Base-by-base conservation (phyloP, 2,113 vertebrate species). In the Sebastes fasciatus region DNA sequence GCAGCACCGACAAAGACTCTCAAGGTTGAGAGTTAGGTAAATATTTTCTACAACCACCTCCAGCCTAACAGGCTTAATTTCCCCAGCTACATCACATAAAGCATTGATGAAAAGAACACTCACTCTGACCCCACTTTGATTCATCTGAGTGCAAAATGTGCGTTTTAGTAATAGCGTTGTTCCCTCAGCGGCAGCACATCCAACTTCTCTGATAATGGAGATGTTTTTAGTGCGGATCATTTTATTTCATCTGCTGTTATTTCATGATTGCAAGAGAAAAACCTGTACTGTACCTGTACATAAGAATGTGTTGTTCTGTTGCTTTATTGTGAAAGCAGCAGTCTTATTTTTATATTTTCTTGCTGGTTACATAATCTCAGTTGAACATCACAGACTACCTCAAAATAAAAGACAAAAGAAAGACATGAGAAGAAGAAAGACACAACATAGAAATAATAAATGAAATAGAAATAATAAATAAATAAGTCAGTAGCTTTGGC, bases 11-110 rank as follows among this genome's bases (percentile, higher is more conserved):
- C 34, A 34, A 34, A 45, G 16, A 67, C 16, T 6, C 48, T 66
- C 86, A 85, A 85, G 61, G 71, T 66, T 71, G 12, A 55, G 51
- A 21, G 17, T 85, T 74, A 86, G 1, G 46, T 57, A 40, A 54
- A 34, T 4, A 61, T 86, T 79, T 80, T 43, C 57, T 42, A 11
- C 45, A 58, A 64, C 64, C 49, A 46, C 40, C 43, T 57, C 48
- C 16, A 66, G 73, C 5, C 26, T 68, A 42, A 58, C 16, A 19
- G 17, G 6, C 51, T 26, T 58, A 13, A 68, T 60, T 51, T 58
- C 60, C 6, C 1, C 49, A 61, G 23, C 57, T 26, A 63, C 26
- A 11, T 34, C n/a, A 57, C 57, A 65, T 8, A 54, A 58, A 12
- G 19, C 1, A 51, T 74, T 75, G 13, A 58, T 3, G 69, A 63